Evolutionary conservation across 2,797 vertebrate genomes (phyloP), one percentile per base, ranked within the genome.

Genomic region (Glossophaga mutica): DNA sequence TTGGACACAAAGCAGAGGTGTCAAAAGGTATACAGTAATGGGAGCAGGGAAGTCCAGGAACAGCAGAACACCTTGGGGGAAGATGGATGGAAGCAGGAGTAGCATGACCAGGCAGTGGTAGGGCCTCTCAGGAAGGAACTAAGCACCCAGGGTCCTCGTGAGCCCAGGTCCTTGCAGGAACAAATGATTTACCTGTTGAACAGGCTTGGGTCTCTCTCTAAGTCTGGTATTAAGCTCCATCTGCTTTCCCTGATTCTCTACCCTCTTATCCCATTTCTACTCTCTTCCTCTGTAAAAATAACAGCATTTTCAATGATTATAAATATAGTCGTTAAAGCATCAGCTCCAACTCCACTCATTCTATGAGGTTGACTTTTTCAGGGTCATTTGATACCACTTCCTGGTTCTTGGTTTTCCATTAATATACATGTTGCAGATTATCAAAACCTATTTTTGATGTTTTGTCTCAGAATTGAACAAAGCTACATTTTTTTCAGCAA

Each of bases 41-140:
- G 59, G 15, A 50, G 24, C 1, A 34, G 24, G 2, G 19, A 87
- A 71, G 37, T 9, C 42, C 22, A 44, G 8, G 68, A 39, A 48
- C 18, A 42, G 2, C 50, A 85, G 44, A 79, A 14, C 21, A 11
- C 34, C n/a, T 5, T 32, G 37, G 16, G 39, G 37, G 42, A 21
- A 87, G 42, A 26, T 9, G 67, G 55, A 19, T 21, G 22, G 52
- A 67, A 29, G 29, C 32, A 29, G 15, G 24, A 37, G 32, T 10
- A 7, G 46, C 34, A n/a, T 26, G 65, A 18, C 21, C 3, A 12
- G 32, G 34, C 12, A 21, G 11, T 6, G 5, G 18, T 0, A 3
- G 48, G 67, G 15, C 42, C 52, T 71, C 44, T 83, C 2, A 87
- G 26, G 37, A 44, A 37, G n/a, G 29, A 46, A 15, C 24, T n/a